These are phyloP conservation scores for Leptopilina drosophilae DNA, from an alignment of 2,888 invertebrate species.

Conservation along the genomic window DNA sequence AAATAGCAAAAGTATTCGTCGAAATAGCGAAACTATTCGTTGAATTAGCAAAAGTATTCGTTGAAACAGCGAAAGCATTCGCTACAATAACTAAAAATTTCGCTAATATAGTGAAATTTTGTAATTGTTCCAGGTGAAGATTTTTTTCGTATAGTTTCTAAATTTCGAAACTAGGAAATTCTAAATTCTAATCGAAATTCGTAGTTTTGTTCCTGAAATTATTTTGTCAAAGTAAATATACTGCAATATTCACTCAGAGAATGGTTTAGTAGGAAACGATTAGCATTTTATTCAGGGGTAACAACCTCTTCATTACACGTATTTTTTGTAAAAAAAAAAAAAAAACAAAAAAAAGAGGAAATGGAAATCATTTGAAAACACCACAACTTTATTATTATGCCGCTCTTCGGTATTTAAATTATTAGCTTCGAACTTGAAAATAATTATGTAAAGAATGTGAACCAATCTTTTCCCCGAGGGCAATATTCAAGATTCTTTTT, in stretches of 20 bases:
- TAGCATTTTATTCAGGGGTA: conserved; percentile 5
- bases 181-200: too few relatives aligned
- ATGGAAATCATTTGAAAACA: conserved; percentile 1
- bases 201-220: not conserved
- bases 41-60: too few relatives aligned
- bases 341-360: too few relatives aligned
- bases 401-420: conserved; percentile 14
- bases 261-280: conserved; percentile 16
- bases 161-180: too few relatives aligned
- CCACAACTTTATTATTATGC: not conserved
- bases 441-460: conserved; percentile 6
- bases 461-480: not conserved
- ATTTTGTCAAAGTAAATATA: conserved; percentile 22
- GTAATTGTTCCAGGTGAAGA: too few relatives aligned
- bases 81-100: too few relatives aligned
- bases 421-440: not conserved
- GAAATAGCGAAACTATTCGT: too few relatives aligned
- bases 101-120: too few relatives aligned
- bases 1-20: too few relatives aligned
- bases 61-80: too few relatives aligned
- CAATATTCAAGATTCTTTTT: not conserved
- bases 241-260: conserved; percentile 15
- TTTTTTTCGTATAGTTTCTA: too few relatives aligned
- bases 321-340: not conserved
- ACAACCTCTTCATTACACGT: conserved; percentile 27